A percentile compares a stretch with the other conserved stretches of the same genome.
Conservation (phyloP, 2,113 vertebrate species). For the Macrotis lagotis region DNA sequence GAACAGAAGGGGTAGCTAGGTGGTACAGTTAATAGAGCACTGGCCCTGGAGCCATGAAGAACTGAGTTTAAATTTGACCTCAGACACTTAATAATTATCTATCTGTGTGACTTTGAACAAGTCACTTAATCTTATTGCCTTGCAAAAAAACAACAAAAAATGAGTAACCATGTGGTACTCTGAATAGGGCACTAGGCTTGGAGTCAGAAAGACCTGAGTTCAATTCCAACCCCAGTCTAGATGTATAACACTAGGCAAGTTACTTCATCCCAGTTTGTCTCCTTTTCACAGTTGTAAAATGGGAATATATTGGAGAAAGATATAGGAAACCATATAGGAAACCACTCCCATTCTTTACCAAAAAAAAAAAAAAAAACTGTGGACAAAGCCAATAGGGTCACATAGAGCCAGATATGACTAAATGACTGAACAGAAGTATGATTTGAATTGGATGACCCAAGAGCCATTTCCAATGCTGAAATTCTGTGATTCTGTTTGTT, state of each 20-base stretch:
- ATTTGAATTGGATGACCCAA: not conserved
- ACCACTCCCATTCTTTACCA: not conserved
- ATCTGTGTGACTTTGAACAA: not conserved
- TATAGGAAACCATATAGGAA: not conserved
- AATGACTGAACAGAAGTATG: not conserved
- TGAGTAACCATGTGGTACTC: too few relatives aligned
- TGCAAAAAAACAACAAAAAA: too few relatives aligned
- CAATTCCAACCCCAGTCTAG: too few relatives aligned
- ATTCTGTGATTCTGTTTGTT: too few relatives aligned
- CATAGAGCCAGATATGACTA: not conserved
- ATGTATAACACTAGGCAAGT: too few relatives aligned
- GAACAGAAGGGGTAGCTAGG: not conserved
- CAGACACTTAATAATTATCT: too few relatives aligned
- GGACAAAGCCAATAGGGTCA: not conserved
- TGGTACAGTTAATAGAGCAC: not conserved
- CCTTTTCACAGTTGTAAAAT: not conserved
- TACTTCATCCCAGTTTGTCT: too few relatives aligned
- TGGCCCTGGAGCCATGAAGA: not conserved
- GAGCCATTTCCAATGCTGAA: not conserved
- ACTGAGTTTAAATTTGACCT: not conserved
- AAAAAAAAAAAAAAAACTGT: not conserved
- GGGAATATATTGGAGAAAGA: not conserved
- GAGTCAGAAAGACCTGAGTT: too few relatives aligned
- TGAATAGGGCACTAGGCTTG: too few relatives aligned
- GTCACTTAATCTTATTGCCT: too few relatives aligned